A percentile compares a stretch with the other conserved stretches of the same genome.
Conservation (phyloP, 2,797 vertebrate genomes). For the Macroramphosus scolopax region DNA sequence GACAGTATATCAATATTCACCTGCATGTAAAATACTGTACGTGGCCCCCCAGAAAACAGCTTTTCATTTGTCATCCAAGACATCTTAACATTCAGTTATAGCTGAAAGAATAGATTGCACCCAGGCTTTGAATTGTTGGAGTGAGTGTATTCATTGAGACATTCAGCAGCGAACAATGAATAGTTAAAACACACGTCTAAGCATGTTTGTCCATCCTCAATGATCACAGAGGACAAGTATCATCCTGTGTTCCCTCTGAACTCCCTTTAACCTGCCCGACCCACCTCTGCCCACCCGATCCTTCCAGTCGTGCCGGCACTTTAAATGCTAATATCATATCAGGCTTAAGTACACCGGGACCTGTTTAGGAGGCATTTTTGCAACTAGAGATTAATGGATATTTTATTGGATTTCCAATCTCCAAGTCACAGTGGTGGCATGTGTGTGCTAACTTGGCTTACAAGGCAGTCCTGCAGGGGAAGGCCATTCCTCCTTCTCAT, state of each 20-base stretch:
- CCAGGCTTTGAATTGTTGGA: constrained; percentile 16
- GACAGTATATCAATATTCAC: constrained; percentile 30
- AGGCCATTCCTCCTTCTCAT: constrained; percentile 52
- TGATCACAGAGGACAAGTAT: constrained; percentile 18
- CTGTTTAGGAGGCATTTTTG: constrained; percentile 50
- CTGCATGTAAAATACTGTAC: constrained; percentile 42
- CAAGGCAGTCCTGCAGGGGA: constrained; percentile 35
- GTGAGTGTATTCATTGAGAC: constrained; percentile 23
- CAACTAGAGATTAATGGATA: constrained; percentile 61
- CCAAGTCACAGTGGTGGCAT: constrained; percentile 33
- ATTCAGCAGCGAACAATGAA: constrained; percentile 21
- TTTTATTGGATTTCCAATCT: constrained; percentile 67
- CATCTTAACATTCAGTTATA: constrained; percentile 22
- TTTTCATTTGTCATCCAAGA: constrained; percentile 35
- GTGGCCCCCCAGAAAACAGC: constrained; percentile 39
- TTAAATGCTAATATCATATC: constrained; percentile 49
- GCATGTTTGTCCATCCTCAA: constrained; percentile 13
- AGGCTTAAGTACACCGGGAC: constrained; percentile 33
- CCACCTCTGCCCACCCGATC: neutral
- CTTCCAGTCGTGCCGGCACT: constrained; percentile 27
- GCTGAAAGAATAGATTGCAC: constrained; percentile 14
- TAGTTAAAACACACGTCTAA: constrained; percentile 16
- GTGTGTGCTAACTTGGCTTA: constrained; percentile 46
- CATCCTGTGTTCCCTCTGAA: constrained; percentile 9
- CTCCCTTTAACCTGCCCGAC: constrained; percentile 23